Percentiles rank a stretch among this genome's conserved stretches.
Conservation (phyloP, 1,140 invertebrate species). For the Dendroctonus ponderosae region DNA sequence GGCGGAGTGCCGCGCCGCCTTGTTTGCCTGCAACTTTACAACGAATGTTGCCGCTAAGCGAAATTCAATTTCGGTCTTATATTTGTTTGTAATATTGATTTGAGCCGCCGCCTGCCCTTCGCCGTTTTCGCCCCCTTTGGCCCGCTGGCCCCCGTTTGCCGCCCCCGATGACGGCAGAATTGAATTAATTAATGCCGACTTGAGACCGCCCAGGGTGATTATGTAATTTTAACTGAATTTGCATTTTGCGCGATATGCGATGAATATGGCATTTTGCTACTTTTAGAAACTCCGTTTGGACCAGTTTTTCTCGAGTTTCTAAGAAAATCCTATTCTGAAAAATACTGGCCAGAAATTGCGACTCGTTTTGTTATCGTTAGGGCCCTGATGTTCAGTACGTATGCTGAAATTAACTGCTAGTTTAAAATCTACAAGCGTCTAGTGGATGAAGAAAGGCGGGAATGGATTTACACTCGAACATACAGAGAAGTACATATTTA, state of each 20-base stretch:
- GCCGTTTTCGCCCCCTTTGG: background rate
- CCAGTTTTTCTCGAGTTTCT: no score
- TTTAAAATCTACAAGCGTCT: no score
- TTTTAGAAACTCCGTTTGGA: background rate
- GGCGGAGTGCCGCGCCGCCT: constrained; percentile 8
- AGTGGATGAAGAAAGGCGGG: no score
- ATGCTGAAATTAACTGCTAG: no score
- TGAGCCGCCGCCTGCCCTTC: constrained; percentile 13
- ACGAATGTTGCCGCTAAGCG: constrained; percentile 30
- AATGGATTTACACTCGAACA: no score
- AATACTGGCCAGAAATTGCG: no score
- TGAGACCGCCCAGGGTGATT: constrained; percentile 34
- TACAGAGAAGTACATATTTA: no score
- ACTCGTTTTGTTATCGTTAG: no score
- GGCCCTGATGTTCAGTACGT: no score
- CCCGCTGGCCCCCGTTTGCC: background rate
- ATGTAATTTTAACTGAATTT: constrained; percentile 28
- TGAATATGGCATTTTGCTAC: background rate
- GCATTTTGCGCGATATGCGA: constrained; percentile 9
- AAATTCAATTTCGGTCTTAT: constrained; percentile 37
- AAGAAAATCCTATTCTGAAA: no score
- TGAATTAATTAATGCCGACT: constrained; percentile 33
- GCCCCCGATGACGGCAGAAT: constrained; percentile 10
- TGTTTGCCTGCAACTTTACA: constrained; percentile 34
- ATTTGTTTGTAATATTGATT: constrained; percentile 39